Conservation (phyloP, 2,113 vertebrate species). For the Cardinalis cardinalis region DNA sequence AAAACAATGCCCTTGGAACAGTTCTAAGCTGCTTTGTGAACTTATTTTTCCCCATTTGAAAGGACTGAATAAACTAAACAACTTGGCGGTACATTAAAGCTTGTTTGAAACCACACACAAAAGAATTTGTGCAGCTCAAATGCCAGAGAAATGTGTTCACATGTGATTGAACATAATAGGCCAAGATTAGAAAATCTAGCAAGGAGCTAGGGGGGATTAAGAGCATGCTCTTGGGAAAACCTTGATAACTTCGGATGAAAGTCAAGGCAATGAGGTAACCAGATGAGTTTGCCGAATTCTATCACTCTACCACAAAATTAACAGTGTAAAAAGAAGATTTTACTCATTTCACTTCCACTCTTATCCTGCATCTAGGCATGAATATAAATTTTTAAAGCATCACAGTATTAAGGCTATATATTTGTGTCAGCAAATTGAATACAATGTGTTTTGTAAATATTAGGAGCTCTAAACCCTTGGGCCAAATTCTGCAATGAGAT, state of each 20-base stretch:
- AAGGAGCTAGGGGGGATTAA: neutral
- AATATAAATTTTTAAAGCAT: constrained; percentile 51
- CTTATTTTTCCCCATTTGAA: constrained; percentile 6
- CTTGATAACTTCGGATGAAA: neutral
- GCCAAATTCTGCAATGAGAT: constrained; percentile 17
- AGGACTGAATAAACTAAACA: constrained; percentile 8
- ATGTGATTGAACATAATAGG: constrained; percentile 1
- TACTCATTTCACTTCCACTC: neutral
- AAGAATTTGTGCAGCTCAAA: constrained; percentile 13
- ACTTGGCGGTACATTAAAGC: neutral
- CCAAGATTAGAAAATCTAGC: constrained; percentile 21
- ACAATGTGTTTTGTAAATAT: constrained; percentile 39
- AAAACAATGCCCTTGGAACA: neutral
- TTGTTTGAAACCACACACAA: constrained; percentile 27
- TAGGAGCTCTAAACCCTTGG: constrained; percentile 6
- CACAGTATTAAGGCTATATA: constrained; percentile 19
- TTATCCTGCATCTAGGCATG: neutral
- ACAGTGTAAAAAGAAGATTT: neutral
- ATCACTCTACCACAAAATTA: neutral
- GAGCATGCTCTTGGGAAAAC: neutral
- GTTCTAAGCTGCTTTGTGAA: neutral
- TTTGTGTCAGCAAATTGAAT: constrained; percentile 34
- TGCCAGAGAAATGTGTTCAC: constrained; percentile 3
- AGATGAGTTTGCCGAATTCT: neutral
- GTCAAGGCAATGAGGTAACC: neutral